phyloP scores from a whole-genome alignment of 2,888 invertebrate genomes.

The Calameuta idolon region DNA sequence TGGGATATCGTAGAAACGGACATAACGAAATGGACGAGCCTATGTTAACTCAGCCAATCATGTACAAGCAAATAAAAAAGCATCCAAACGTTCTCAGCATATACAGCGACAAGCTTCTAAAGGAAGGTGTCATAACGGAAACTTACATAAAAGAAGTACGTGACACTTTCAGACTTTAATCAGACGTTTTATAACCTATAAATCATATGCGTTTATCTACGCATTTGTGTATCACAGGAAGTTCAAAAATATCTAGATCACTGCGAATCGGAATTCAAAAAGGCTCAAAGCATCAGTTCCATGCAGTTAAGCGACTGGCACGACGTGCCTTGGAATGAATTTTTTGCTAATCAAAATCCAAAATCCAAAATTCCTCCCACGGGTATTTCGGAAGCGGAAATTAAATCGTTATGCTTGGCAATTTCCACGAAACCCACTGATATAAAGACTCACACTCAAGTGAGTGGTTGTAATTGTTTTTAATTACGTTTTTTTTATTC shows the following conservation, averaged over 20 bases:
- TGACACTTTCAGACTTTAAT: slow-evolving; percentile 55
- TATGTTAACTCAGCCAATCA: slow-evolving; percentile 93
- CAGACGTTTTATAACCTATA: slow-evolving; percentile 58
- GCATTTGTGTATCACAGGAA: slow-evolving; percentile 34
- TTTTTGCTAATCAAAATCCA: slow-evolving; percentile 73
- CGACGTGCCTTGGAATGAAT: slow-evolving; percentile 73
- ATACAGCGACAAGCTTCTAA: slow-evolving; percentile 80
- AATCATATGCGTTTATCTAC: neutral
- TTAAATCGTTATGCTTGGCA: slow-evolving; percentile 75
- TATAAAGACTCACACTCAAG: slow-evolving; percentile 76
- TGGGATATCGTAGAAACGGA: slow-evolving; percentile 85
- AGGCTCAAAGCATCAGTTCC: slow-evolving; percentile 76
- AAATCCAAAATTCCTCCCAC: slow-evolving; percentile 72
- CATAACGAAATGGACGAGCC: slow-evolving; percentile 97
- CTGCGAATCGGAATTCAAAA: slow-evolving; percentile 75
- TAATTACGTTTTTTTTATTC: neutral
- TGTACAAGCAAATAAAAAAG: slow-evolving; percentile 88
- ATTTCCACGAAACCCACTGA: slow-evolving; percentile 76
- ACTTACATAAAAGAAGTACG: slow-evolving; percentile 73
- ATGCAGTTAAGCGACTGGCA: slow-evolving; percentile 81
- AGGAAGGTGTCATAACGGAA: slow-evolving; percentile 79
- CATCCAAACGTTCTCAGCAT: slow-evolving; percentile 74
- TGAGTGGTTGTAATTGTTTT: slow-evolving; percentile 24
- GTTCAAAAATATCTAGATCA: slow-evolving; percentile 40
- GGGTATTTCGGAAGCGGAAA: slow-evolving; percentile 75